Conservation (phyloP, 2,113 vertebrate species). For the Greenwoodochromis staneri region DNA sequence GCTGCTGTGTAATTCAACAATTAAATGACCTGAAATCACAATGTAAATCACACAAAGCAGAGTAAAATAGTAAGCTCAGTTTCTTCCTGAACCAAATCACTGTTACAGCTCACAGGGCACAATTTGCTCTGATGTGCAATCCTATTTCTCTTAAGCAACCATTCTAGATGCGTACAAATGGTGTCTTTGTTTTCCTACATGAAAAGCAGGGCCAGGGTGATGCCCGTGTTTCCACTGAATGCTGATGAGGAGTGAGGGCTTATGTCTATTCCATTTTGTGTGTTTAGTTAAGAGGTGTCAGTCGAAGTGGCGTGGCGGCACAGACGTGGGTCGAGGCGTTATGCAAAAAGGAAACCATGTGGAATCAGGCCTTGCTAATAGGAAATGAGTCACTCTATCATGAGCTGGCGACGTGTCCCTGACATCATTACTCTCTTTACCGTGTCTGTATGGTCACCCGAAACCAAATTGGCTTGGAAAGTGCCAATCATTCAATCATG, state of each 20-base stretch:
- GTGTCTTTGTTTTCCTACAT: conserved; percentile 57
- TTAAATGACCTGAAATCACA: background rate
- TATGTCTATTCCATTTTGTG: conserved; percentile 38
- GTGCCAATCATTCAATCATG: conserved; percentile 42
- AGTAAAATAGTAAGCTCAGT: background rate
- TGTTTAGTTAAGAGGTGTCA: conserved; percentile 59
- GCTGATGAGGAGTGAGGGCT: conserved; percentile 53
- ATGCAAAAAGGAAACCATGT: conserved; percentile 53
- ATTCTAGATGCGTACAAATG: conserved; percentile 51
- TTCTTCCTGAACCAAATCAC: background rate
- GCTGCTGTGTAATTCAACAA: background rate
- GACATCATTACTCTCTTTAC: conserved; percentile 33
- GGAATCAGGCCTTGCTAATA: conserved; percentile 51
- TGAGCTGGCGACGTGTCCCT: background rate
- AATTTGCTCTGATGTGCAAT: conserved; percentile 26
- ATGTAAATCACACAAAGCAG: background rate
- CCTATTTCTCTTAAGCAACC: conserved; percentile 37
- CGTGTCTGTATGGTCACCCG: background rate
- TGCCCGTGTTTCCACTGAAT: conserved; percentile 33
- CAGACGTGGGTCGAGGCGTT: conserved; percentile 29
- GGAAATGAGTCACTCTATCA: conserved; percentile 61
- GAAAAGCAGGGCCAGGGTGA: conserved; percentile 37
- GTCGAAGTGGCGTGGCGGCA: conserved; percentile 48
- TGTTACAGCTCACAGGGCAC: background rate
- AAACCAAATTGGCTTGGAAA: background rate